Evolutionary conservation across 1,140 invertebrate genomes (phyloP), one percentile per base, ranked within the genome.

Genomic region (Pogonomyrmex barbatus): DNA sequence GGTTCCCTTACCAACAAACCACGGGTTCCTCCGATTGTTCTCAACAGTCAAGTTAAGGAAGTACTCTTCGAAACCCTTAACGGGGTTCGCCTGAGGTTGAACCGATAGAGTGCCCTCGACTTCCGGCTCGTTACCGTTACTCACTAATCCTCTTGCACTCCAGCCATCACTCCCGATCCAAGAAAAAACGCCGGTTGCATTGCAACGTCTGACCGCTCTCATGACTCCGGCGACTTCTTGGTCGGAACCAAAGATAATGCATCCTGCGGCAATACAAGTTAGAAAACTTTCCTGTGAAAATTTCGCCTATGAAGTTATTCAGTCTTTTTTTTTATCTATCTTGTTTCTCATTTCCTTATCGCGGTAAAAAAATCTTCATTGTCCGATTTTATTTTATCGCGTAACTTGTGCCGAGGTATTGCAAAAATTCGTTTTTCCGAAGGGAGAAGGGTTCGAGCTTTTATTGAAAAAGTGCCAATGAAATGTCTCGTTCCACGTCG

Each of bases 81-180:
- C 98, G 2, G 97, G 97, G 93, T 98, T 98, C 12, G 98, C 98
- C 91, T 98, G 97, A 0, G 98, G 98, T 92, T 99, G 98, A 0
- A 99, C 97, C 8, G 98, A 98, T 81, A 99, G 95, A 1, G 98
- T 99, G n/a, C 98, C 98, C 93, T 98, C 98, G 3, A 98, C 97
- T 93, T 98, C 97, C 0, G 96, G 95, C 94, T 99, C 98, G 92
- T 98, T 98, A 78, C 98, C 98, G 89, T 98, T 97, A 91, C 95
- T 95, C 4, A 99, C 98, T 54, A 99, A 95, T 52, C 97, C 97
- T 45, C 98, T 95, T 1, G 98, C 98, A 92, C 97, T 97, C 98
- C 98, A 99, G 2, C 98, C 98, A 93, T 99, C 98, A 62, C 98
- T 98, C 0, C 98, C 98, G 45, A 99, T 99, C 98, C 98, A 99